phyloP scores from a whole-genome alignment of 2,113 vertebrate genomes.

The Rhinogobius similis region DNA sequence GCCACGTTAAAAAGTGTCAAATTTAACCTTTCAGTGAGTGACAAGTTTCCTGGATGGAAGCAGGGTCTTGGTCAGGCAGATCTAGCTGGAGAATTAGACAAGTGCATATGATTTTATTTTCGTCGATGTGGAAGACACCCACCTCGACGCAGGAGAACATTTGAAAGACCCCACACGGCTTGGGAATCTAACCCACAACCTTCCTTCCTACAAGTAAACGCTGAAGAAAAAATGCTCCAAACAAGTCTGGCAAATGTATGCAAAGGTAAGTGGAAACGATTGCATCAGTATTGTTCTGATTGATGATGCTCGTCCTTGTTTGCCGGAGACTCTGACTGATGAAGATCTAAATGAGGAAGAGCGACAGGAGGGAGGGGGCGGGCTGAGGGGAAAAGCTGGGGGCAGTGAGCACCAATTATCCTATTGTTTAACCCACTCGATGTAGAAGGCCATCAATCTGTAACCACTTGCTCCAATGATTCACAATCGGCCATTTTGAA shows the following conservation, averaged over 20 bases:
- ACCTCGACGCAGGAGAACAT: neutral
- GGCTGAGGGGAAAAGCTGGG: slow-evolving; percentile 10
- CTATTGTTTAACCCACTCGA: slow-evolving; percentile 69
- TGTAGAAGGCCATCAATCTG: slow-evolving; percentile 71
- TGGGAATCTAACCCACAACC: neutral
- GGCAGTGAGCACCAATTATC: slow-evolving; percentile 63
- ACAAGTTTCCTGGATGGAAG: too few relatives aligned
- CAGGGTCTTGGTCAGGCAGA: too few relatives aligned
- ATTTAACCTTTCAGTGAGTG: too few relatives aligned
- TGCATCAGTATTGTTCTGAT: slow-evolving; percentile 36
- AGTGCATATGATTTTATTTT: too few relatives aligned
- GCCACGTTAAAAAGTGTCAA: too few relatives aligned
- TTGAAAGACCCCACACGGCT: neutral
- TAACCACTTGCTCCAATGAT: slow-evolving; percentile 65
- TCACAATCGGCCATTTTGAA: slow-evolving; percentile 64
- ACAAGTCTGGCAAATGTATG: neutral
- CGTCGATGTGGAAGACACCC: too few relatives aligned
- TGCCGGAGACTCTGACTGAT: slow-evolving; percentile 68
- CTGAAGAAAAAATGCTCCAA: neutral
- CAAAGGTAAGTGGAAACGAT: neutral
- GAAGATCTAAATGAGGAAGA: slow-evolving; percentile 52
- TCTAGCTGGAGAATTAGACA: too few relatives aligned
- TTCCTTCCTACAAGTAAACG: neutral
- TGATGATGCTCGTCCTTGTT: slow-evolving; percentile 49
- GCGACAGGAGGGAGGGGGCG: slow-evolving; percentile 12